phyloP scores from a whole-genome alignment of 2,888 invertebrate genomes.

The Rhagophthalmus giganteus region DNA sequence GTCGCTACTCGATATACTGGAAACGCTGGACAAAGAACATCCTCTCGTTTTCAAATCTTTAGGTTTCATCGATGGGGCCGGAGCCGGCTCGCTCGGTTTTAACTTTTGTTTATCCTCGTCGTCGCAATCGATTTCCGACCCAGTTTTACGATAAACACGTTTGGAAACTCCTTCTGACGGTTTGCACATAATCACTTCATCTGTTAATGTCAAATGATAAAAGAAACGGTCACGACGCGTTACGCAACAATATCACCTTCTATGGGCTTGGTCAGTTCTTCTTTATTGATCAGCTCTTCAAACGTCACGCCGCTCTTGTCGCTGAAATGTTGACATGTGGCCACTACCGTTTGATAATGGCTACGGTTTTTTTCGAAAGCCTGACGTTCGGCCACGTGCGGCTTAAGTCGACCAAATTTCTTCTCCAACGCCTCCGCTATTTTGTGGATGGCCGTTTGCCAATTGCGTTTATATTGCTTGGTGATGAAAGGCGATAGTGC shows the following conservation, averaged over 20 bases:
- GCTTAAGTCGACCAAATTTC: conserved; percentile 70
- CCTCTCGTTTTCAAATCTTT: conserved; percentile 41
- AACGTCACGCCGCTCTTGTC: conserved; percentile 63
- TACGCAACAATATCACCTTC: conserved; percentile 38
- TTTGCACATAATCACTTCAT: conserved; percentile 16
- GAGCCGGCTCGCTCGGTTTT: too few species aligned
- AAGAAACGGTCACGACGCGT: too few species aligned
- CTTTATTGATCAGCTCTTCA: conserved; percentile 55
- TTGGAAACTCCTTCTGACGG: conserved; percentile 31
- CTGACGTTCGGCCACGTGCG: conserved; percentile 67
- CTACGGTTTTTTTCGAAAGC: conserved; percentile 70
- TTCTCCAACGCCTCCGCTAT: conserved; percentile 72
- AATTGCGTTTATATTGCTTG: conserved; percentile 60
- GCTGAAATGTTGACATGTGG: conserved; percentile 67
- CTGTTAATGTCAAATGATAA: too few species aligned
- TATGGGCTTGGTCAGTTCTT: conserved; percentile 47
- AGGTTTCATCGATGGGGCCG: conserved; percentile 60
- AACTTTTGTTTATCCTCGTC: too few species aligned
- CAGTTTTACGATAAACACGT: conserved; percentile 34
- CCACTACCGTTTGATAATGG: conserved; percentile 65
- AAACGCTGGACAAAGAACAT: conserved; percentile 59
- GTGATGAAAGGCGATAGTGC: conserved; percentile 65
- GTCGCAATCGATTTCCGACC: too few species aligned
- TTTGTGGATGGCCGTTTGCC: conserved; percentile 58
- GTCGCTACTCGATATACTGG: conserved; percentile 58